Evolutionary conservation across 23 tunicate genomes (phyloP).

Genomic region (Trididemnum clinides): DNA sequence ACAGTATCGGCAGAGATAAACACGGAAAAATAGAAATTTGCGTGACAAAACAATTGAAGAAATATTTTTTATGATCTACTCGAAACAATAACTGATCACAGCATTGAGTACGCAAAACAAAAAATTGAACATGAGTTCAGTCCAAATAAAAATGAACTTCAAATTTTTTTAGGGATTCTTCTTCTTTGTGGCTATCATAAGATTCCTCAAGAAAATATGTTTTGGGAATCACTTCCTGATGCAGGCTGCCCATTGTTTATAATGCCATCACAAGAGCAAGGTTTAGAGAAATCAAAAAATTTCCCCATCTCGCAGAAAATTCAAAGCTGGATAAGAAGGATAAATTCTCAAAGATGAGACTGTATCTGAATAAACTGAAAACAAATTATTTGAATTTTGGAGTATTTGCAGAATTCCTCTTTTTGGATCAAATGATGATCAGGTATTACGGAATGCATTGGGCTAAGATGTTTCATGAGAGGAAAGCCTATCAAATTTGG

Average conservation of each 20-base stretch:
- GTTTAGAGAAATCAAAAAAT: not conserved
- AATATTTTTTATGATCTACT: not conserved
- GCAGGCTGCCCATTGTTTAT: not conserved
- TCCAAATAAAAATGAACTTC: not conserved
- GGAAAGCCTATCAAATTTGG: not conserved
- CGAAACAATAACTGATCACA: not conserved
- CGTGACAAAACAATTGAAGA: not conserved
- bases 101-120: not conserved
- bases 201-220: not conserved
- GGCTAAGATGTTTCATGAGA: not conserved
- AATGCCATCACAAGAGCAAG: not conserved
- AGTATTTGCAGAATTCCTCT: not conserved
- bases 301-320: not conserved
- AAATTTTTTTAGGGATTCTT: not conserved
- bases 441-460: not conserved
- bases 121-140: not conserved
- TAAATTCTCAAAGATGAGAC: not conserved
- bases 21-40: too few relatives aligned
- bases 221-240: not conserved
- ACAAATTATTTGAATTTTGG: not conserved
- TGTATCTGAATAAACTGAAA: not conserved
- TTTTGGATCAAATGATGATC: not conserved
- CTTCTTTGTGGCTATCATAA: not conserved
- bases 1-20: too few relatives aligned
- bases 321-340: not conserved